Conservation (phyloP, 2,797 vertebrate species). For the Picus viridis region DNA sequence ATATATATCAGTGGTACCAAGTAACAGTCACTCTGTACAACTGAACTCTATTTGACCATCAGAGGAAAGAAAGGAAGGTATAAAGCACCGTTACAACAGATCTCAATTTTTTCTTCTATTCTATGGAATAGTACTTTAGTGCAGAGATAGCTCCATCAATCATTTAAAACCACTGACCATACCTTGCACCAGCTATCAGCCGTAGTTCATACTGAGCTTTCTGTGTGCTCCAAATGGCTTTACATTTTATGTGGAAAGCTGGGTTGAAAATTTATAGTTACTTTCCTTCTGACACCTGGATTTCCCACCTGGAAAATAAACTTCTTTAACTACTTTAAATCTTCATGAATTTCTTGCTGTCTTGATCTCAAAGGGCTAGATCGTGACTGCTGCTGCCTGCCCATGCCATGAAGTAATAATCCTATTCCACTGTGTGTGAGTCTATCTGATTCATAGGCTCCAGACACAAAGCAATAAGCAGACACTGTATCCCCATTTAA, state of each 20-base stretch:
- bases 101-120: slow-evolving; percentile 47
- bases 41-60: slow-evolving; percentile 76
- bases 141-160: slow-evolving; percentile 74
- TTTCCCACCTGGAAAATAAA: slow-evolving; percentile 74
- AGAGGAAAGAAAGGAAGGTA: slow-evolving; percentile 52
- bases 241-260: slow-evolving; percentile 75
- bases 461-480: slow-evolving; percentile 71
- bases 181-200: slow-evolving; percentile 68
- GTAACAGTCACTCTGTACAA: slow-evolving; percentile 52
- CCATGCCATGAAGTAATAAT: slow-evolving; percentile 65
- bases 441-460: slow-evolving; percentile 63
- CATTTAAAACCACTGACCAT: slow-evolving; percentile 76
- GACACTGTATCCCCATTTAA: slow-evolving; percentile 58
- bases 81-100: slow-evolving; percentile 61
- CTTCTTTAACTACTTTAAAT: slow-evolving; percentile 73
- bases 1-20: slow-evolving; percentile 15
- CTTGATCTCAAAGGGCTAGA: slow-evolving; percentile 56
- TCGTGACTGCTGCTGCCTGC: slow-evolving; percentile 56
- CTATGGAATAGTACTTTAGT: slow-evolving; percentile 49
- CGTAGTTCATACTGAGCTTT: slow-evolving; percentile 66
- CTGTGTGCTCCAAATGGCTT: slow-evolving; percentile 74
- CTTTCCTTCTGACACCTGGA: slow-evolving; percentile 71
- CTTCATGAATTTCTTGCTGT: slow-evolving; percentile 68
- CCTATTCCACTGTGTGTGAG: slow-evolving; percentile 50
- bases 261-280: slow-evolving; percentile 79